A percentile compares a stretch with the other conserved stretches of the same genome.
Evolutionary conservation across 2,113 vertebrate species (phyloP).

Genomic region (Callithrix jacchus): DNA sequence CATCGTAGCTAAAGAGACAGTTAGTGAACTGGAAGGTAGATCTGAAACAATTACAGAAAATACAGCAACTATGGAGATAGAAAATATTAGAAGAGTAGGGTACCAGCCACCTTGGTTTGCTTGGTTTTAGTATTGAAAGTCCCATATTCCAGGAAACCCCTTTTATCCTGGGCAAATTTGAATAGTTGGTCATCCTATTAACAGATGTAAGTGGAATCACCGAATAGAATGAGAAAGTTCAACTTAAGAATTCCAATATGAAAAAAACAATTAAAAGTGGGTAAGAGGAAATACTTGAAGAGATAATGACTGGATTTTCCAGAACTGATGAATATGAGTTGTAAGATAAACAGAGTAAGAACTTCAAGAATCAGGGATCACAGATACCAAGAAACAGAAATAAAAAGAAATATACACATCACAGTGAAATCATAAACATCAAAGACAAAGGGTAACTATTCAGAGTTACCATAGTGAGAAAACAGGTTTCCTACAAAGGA

Average conservation of each 20-base stretch:
- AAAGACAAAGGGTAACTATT: neutral
- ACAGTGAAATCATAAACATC: neutral
- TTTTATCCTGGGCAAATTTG: neutral
- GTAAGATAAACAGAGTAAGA: conserved; percentile 7
- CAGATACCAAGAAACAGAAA: neutral
- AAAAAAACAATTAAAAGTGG: neutral
- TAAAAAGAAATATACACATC: neutral
- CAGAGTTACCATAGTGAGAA: neutral
- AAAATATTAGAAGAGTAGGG: neutral
- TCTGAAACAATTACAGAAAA: neutral
- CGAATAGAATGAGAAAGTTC: neutral
- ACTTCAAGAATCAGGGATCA: neutral
- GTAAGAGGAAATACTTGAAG: neutral
- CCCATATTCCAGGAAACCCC: neutral
- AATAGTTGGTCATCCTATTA: neutral
- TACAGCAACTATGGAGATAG: neutral
- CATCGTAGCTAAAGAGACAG: neutral
- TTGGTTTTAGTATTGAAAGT: neutral
- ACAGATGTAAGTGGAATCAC: neutral
- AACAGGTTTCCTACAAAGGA: neutral
- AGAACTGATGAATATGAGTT: neutral
- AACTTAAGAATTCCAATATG: neutral
- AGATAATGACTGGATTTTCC: neutral
- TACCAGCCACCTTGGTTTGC: neutral
- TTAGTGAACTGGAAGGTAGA: neutral